Evolutionary conservation across 1,140 invertebrate species (phyloP).

Genomic region (Drosophila suzukii): DNA sequence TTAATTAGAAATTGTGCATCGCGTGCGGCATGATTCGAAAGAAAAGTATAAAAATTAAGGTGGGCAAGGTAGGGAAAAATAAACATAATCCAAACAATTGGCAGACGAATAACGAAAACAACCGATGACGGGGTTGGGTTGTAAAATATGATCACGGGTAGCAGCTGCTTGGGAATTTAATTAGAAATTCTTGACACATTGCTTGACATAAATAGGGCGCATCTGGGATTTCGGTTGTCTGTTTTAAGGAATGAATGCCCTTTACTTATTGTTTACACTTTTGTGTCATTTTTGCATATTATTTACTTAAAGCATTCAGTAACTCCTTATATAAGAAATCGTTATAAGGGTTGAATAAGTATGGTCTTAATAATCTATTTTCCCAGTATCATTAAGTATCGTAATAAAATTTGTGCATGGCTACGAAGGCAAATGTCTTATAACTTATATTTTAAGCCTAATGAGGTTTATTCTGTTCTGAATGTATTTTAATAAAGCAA

Average conservation of each 20-base stretch:
- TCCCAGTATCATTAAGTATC: no score
- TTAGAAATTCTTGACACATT: slow-evolving; percentile 15
- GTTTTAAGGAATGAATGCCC: background rate
- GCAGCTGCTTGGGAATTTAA: slow-evolving; percentile 39
- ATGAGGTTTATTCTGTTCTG: no score
- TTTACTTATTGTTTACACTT: background rate
- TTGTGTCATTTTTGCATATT: no score
- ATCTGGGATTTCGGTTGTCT: slow-evolving; percentile 16
- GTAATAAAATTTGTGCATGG: no score
- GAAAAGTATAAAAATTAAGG: slow-evolving; percentile 44
- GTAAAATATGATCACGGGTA: background rate
- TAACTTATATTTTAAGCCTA: no score
- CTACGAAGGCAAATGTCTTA: no score
- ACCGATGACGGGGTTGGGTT: slow-evolving; percentile 15
- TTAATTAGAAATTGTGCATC: slow-evolving; percentile 57
- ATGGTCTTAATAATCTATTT: no score
- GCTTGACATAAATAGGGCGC: slow-evolving; percentile 49
- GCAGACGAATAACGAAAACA: slow-evolving; percentile 57
- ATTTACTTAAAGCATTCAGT: no score
- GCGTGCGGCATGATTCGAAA: slow-evolving; percentile 51
- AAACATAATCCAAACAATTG: slow-evolving; percentile 58
- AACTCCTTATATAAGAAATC: no score
- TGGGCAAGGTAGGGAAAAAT: slow-evolving; percentile 21
- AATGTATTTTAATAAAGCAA: no score
- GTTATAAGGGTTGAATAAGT: no score